Percentiles rank a stretch among this genome's conserved stretches.
phyloP scores from a whole-genome alignment of 1,140 invertebrate species.

The Conopomorpha cramerella region DNA sequence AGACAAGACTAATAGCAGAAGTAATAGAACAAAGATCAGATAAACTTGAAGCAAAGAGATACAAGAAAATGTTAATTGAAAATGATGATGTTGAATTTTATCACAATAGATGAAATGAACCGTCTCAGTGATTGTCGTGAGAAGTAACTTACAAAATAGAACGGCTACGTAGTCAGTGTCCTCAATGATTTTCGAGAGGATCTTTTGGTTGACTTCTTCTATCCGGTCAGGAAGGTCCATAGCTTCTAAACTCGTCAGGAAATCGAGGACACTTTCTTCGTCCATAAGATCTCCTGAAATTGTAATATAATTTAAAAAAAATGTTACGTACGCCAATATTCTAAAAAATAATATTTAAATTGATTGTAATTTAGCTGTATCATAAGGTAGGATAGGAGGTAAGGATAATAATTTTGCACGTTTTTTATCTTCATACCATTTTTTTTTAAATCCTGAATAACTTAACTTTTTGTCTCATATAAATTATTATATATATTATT shows the following conservation, averaged over 20 bases:
- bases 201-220: slow-evolving; percentile 93
- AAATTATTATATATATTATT: too few relatives aligned
- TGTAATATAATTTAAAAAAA: too few relatives aligned
- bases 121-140: too few relatives aligned
- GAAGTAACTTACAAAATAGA: slow-evolving; percentile 94
- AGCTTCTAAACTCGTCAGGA: slow-evolving; percentile 89
- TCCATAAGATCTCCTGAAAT: slow-evolving; percentile 88
- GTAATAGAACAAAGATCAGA: not conserved
- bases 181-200: slow-evolving; percentile 88
- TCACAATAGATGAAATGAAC: slow-evolving; percentile 33
- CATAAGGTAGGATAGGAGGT: too few relatives aligned
- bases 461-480: too few relatives aligned
- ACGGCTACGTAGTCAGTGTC: slow-evolving; percentile 92
- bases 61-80: slow-evolving; percentile 28
- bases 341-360: too few relatives aligned
- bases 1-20: not conserved
- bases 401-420: too few relatives aligned
- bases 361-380: too few relatives aligned
- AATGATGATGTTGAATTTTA: slow-evolving; percentile 33
- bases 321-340: too few relatives aligned
- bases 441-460: too few relatives aligned
- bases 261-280: slow-evolving; percentile 90
- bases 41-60: too few relatives aligned
- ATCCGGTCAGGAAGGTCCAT: slow-evolving; percentile 95
- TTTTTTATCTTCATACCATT: too few relatives aligned